These are phyloP conservation scores for Smutsia temminckii DNA, from an alignment of 2,797 vertebrate species.

Conservation along the genomic window DNA sequence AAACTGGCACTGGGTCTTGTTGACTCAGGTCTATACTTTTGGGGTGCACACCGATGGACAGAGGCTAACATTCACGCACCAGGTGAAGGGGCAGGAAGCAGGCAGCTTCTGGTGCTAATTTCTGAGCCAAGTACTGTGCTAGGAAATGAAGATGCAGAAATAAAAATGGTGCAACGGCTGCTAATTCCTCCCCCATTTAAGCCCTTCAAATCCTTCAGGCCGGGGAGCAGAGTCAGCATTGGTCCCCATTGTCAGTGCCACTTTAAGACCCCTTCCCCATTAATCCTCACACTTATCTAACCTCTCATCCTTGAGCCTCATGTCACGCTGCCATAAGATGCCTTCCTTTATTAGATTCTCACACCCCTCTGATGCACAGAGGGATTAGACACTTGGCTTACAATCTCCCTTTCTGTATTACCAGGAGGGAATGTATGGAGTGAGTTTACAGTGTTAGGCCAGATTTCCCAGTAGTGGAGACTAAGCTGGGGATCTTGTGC, in stretches of 20 bases:
- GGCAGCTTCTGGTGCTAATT: neutral
- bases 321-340: neutral
- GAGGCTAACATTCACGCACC: neutral
- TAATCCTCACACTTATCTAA: neutral
- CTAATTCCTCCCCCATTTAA: neutral
- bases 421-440: neutral
- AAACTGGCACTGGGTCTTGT: neutral
- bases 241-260: neutral
- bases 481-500: neutral
- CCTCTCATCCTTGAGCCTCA: neutral
- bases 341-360: neutral
- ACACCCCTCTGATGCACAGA: no score
- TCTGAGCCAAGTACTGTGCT: neutral
- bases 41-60: neutral
- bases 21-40: neutral
- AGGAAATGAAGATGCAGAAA: neutral
- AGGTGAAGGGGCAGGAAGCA: neutral
- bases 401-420: neutral
- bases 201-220: neutral
- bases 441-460: neutral
- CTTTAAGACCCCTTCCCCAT: neutral
- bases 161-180: neutral
- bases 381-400: neutral
- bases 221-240: neutral
- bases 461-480: neutral